A percentile compares a stretch with the other conserved stretches of the same genome.
phyloP scores from a whole-genome alignment of 2,888 invertebrate genomes.

The Oxyteleia sp. region DNA sequence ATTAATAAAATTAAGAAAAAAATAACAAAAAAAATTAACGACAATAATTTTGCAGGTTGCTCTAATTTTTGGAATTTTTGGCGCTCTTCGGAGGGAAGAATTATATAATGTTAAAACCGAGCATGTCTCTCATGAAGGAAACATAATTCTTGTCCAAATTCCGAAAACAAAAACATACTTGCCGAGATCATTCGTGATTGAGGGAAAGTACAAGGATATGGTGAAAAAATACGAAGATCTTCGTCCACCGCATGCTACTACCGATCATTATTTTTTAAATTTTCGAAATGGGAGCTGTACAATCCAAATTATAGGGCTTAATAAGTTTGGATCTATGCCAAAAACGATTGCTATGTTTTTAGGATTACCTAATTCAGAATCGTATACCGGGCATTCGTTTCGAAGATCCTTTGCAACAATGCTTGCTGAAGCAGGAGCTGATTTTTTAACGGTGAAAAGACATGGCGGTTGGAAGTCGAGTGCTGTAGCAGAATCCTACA shows the following conservation, averaged over 20 bases:
- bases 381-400: constrained; percentile 70
- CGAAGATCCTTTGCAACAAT: constrained; percentile 59
- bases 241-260: too few species aligned
- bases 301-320: constrained; percentile 58
- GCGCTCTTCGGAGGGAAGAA: constrained; percentile 39
- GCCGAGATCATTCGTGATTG: constrained; percentile 36
- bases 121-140: constrained; percentile 30
- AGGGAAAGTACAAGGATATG: constrained; percentile 5
- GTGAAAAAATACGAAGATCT: constrained; percentile 18
- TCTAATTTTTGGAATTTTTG: constrained; percentile 47
- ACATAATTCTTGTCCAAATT: constrained; percentile 17
- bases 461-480: constrained; percentile 4
- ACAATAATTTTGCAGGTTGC: constrained; percentile 35
- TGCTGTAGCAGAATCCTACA: neutral
- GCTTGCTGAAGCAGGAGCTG: constrained; percentile 58
- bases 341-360: constrained; percentile 67
- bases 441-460: constrained; percentile 9
- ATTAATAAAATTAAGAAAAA: too few species aligned
- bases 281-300: constrained; percentile 70
- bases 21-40: too few species aligned
- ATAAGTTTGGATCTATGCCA: constrained; percentile 71
- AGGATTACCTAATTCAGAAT: constrained; percentile 60
- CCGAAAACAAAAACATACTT: constrained; percentile 30
- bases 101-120: constrained; percentile 24
- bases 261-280: constrained; percentile 1